These are phyloP conservation scores for Altica lythri DNA, from an alignment of 2,888 invertebrate genomes.

Conservation along the genomic window DNA sequence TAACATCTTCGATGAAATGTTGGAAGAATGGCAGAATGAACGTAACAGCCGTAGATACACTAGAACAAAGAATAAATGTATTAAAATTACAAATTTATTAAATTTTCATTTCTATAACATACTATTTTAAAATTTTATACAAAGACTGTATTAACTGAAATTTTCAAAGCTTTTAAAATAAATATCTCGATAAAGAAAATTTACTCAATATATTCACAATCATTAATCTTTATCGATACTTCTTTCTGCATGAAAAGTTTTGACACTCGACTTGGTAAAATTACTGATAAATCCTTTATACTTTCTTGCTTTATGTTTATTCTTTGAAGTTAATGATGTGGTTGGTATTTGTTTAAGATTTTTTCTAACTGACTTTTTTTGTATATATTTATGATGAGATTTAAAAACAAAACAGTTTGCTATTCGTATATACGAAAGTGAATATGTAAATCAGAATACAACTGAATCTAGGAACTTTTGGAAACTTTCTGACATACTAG, in stretches of 20 bases:
- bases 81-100: too few species aligned
- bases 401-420: too few species aligned
- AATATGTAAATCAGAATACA: too few species aligned
- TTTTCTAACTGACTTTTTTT: too few species aligned
- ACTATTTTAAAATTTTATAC: too few species aligned
- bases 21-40: conserved; percentile 97
- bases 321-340: conserved; percentile 20
- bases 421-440: too few species aligned
- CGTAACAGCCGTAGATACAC: conserved; percentile 99
- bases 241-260: conserved; percentile 20
- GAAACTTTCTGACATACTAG: too few species aligned
- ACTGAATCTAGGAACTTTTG: too few species aligned
- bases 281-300: conserved; percentile 22
- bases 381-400: too few species aligned
- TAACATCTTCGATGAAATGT: conserved; percentile 98
- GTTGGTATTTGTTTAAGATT: too few species aligned
- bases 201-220: conserved; percentile 18
- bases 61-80: conserved; percentile 56
- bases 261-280: conserved; percentile 17
- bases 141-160: too few species aligned
- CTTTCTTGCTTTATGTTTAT: conserved; percentile 20
- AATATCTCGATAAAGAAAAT: conserved; percentile 19
- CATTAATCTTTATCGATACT: conserved; percentile 30
- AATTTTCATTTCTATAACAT: too few species aligned
- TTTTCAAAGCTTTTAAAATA: conserved; percentile 23